phyloP scores from a whole-genome alignment of 2,113 vertebrate genomes.

The Salvelinus sp. region DNA sequence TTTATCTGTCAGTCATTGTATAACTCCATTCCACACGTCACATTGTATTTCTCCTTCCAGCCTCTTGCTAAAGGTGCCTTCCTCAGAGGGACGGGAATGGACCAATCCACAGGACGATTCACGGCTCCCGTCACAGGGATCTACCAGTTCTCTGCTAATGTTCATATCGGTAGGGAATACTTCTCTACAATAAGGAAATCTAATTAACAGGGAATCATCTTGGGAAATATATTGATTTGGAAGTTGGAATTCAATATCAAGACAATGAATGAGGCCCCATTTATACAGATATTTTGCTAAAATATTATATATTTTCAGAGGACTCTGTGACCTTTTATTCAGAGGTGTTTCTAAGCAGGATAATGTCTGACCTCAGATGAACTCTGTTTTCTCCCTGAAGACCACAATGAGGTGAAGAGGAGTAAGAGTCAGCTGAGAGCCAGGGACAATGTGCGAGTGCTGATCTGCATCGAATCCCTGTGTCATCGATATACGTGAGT shows the following conservation, averaged over 20 bases:
- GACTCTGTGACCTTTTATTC: not conserved
- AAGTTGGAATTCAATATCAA: too few species aligned
- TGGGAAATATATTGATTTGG: too few species aligned
- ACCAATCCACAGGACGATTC: conserved; percentile 86
- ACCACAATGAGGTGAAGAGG: conserved; percentile 86
- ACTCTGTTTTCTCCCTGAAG: conserved; percentile 62
- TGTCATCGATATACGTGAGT: conserved; percentile 91
- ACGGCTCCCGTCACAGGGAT: conserved; percentile 87
- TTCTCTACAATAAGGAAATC: not conserved
- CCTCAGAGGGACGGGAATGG: conserved; percentile 85
- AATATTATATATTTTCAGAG: too few species aligned
- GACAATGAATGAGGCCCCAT: too few species aligned
- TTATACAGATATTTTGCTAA: too few species aligned
- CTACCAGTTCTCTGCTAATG: conserved; percentile 93
- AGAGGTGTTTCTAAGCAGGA: not conserved
- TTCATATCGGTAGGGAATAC: conserved; percentile 69
- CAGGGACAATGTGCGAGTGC: conserved; percentile 82
- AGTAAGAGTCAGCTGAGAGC: conserved; percentile 81
- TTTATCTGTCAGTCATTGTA: too few species aligned
- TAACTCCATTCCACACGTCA: too few species aligned
- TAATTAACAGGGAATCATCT: not conserved
- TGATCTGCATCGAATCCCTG: conserved; percentile 94
- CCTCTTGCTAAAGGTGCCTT: conserved; percentile 90
- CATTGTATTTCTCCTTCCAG: conserved; percentile 56
- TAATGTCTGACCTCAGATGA: not conserved